Percentiles rank a stretch among this genome's conserved stretches.
Conservation (phyloP, 2,113 vertebrate species). For the Gambusia holbrooki region DNA sequence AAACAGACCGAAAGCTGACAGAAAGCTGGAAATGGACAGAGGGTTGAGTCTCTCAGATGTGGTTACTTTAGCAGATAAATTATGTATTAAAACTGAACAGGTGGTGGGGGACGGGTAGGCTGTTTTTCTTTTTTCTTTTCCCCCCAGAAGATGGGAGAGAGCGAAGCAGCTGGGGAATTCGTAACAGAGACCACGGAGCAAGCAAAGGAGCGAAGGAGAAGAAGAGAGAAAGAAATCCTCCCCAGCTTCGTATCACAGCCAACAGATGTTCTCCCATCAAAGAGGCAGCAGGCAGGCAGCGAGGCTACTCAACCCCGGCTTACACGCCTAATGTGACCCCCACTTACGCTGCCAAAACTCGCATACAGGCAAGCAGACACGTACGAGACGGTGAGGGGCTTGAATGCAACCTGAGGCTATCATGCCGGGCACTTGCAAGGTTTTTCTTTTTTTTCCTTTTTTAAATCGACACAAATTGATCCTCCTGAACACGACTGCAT, state of each 20-base stretch:
- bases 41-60: constrained; percentile 60
- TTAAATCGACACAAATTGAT: constrained; percentile 63
- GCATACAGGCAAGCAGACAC: constrained; percentile 16
- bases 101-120: constrained; percentile 68
- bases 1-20: constrained; percentile 2
- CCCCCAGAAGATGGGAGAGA: constrained; percentile 38
- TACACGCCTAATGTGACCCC: constrained; percentile 68
- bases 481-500: constrained; percentile 38
- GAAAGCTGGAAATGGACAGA: constrained; percentile 14
- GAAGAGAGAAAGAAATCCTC: constrained; percentile 55
- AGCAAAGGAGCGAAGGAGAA: constrained; percentile 41
- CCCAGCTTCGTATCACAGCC: constrained; percentile 74
- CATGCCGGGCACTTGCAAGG: constrained; percentile 50
- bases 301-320: constrained; percentile 66
- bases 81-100: constrained; percentile 80
- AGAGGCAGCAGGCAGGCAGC: constrained; percentile 59
- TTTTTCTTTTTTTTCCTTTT: constrained; percentile 11
- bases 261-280: constrained; percentile 78
- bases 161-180: constrained; percentile 70
- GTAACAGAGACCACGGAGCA: constrained; percentile 47
- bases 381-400: constrained; percentile 15
- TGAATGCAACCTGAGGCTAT: constrained; percentile 49
- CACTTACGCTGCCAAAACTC: constrained; percentile 18
- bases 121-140: constrained; percentile 44
- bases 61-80: constrained; percentile 79